Base-by-base conservation (phyloP, 2,888 invertebrate species). In the Philhelius pedissequus region DNA sequence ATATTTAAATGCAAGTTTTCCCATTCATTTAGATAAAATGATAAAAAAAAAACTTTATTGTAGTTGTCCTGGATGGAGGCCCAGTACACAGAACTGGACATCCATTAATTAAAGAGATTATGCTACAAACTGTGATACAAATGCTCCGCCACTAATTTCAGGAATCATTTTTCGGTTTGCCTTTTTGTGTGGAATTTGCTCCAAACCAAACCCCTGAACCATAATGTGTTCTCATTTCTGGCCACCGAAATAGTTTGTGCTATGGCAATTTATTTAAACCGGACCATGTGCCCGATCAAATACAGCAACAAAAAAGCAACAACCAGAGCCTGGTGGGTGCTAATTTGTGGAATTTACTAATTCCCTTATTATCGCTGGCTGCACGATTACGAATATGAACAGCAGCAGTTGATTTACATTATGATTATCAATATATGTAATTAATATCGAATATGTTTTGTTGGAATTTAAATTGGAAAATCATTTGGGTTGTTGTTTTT, bases 21-120 rank as follows among this genome's bases (percentile, higher is more conserved):
- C 60, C 40, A 66, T 58, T 22, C 60, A 52, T 66, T 77, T 52
- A 48, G 35, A 38, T 58, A 35, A 30, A 54, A 66, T 27, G 52
- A 45, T 22, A 45, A 5, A 4, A 27, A 66, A 13, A 32, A 13
- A 43, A 50, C 8, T 48, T 7, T 25, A 62, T 30, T 43, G 11
- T 25, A 60, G n/a, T 11, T 27, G 8, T 25, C 4, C 9, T 25
- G 58, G 13, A 56, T 4, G 30, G 20, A 48, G 35, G 4, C 50
- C n/a, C 64, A 15, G 52, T 35, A 52, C 71, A 71, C 60, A 50
- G 7, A 70, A 64, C 56, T 71, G 76, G 66, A 77, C 81, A 82
- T 77, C 66, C 77, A 82, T 82, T 82, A 82, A 82, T 82, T 82
- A 78, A 82, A 78, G 73, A 82, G 78, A 82, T 82, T 82, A 82